Evolutionary conservation across 2,797 vertebrate species (phyloP), one percentile per base, ranked within the genome.

Genomic region (Catostomus latipinnis): DNA sequence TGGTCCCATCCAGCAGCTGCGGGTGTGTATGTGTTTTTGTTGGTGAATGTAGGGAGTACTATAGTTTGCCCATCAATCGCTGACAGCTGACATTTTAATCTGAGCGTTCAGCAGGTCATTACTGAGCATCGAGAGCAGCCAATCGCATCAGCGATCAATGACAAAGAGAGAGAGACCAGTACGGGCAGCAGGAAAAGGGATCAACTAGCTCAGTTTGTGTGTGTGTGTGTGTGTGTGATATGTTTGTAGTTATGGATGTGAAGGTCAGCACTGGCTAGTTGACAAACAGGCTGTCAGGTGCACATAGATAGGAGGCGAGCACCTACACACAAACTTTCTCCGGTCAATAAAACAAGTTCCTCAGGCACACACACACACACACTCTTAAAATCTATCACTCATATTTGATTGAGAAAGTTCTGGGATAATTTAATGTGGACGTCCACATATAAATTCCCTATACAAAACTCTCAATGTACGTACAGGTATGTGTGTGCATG

Each of bases 41-140:
- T 85, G 90, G 86, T 88, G 48, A 62, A 49, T 68, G 54, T 79
- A 34, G 34, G 49, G 74, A 63, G 73, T 74, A 61, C 94, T 94
- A 96, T 95, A 82, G 94, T 95, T 95, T 95, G 89, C 93, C 95
- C 97, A 99, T 99, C 96, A 98, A 99, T 99, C 96, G 95, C 96
- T 98, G 97, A 97, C 97, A 98, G 96, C 95, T 99, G 98, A 99
- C 98, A 99, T 97, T 98, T 99, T 98, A 99, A 99, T 99, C 97
- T 99, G 95, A 94, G 94, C 95, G 93, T 96, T 96, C 96, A 95
- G 95, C 96, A 96, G 96, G 96, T 97, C 96, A 98, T 98, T 97
- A 98, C 96, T 94, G 96, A 96, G 96, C 96, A 96, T 74, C 92
- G 94, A 94, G 96, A 94, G 96, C 97, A 98, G 95, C 97, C 96